Conservation (phyloP, 2,888 invertebrate genomes). For the Opisthograptis luteolata region DNA sequence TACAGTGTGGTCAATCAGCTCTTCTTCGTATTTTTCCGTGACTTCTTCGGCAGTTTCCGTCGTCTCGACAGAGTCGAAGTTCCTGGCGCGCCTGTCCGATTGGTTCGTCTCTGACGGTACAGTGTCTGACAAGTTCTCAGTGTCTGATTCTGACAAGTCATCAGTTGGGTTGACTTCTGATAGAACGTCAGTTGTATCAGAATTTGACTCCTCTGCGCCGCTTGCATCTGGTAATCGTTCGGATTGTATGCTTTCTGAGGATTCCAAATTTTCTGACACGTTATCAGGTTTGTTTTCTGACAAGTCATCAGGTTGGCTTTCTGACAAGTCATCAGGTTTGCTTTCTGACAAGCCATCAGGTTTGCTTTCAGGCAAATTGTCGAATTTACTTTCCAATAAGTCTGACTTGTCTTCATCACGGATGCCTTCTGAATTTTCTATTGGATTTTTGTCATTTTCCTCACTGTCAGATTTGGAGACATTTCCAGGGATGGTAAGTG, state of each 20-base stretch:
- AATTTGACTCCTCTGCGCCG: slow-evolving; percentile 2
- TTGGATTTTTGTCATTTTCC: slow-evolving; percentile 7
- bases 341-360: slow-evolving; percentile 17
- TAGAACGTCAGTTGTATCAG: slow-evolving; percentile 1
- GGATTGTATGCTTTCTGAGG: slow-evolving; percentile 9
- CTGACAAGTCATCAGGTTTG: not conserved
- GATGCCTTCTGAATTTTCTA: not conserved
- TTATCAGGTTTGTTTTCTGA: slow-evolving; percentile 5
- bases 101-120: slow-evolving; percentile 26
- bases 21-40: slow-evolving; percentile 46
- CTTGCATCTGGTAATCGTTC: slow-evolving; percentile 1
- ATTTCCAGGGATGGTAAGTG: slow-evolving; percentile 48
- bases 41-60: slow-evolving; percentile 37
- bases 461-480: slow-evolving; percentile 11
- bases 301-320: too few relatives aligned
- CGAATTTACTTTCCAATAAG: not conserved
- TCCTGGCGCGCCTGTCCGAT: slow-evolving; percentile 29
- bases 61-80: slow-evolving; percentile 40
- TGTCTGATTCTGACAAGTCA: slow-evolving; percentile 26
- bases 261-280: slow-evolving; percentile 16
- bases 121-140: slow-evolving; percentile 23
- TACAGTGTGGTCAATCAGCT: slow-evolving; percentile 35
- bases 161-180: slow-evolving; percentile 17
- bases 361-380: not conserved
- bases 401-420: not conserved